Conservation (phyloP, 2,113 vertebrate genomes). For the Perca fluviatilis region DNA sequence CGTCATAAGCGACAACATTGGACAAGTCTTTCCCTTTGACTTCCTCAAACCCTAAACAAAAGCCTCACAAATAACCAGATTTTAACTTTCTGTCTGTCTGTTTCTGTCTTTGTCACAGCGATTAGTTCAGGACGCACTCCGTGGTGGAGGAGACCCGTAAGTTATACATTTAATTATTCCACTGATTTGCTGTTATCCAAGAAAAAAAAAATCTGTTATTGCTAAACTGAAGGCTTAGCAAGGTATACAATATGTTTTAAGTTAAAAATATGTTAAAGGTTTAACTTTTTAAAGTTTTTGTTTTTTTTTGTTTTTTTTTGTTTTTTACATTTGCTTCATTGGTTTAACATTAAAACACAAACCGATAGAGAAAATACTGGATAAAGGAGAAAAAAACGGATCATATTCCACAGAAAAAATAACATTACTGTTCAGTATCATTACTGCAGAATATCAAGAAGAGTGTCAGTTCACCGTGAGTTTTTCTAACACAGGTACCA, state of each 20-base stretch:
- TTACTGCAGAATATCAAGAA: background rate
- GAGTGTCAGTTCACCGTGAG: background rate
- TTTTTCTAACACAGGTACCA: slow-evolving; percentile 89
- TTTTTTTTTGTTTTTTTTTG: background rate
- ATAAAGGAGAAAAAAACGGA: background rate
- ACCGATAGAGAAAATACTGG: background rate
- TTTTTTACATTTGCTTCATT: background rate
- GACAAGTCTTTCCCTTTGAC: background rate
- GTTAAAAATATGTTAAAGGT: background rate
- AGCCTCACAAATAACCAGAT: background rate
- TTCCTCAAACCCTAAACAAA: background rate
- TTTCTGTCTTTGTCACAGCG: slow-evolving; percentile 81
- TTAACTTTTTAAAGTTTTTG: too few species aligned
- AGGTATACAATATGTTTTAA: background rate
- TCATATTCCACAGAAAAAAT: background rate
- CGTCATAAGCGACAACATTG: background rate
- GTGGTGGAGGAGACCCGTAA: slow-evolving; percentile 96
- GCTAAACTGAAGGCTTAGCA: background rate
- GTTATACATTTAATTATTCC: slow-evolving; percentile 69
- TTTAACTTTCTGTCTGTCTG: slow-evolving; percentile 30
- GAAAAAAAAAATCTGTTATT: background rate
- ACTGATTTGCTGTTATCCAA: background rate
- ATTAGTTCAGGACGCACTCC: slow-evolving; percentile 92
- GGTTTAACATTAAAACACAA: background rate
- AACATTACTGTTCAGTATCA: background rate